These are phyloP conservation scores for Sanderia malayensis DNA, from an alignment of 30 jellyfish, hydroid and myxozoan species.

Conservation along the genomic window DNA sequence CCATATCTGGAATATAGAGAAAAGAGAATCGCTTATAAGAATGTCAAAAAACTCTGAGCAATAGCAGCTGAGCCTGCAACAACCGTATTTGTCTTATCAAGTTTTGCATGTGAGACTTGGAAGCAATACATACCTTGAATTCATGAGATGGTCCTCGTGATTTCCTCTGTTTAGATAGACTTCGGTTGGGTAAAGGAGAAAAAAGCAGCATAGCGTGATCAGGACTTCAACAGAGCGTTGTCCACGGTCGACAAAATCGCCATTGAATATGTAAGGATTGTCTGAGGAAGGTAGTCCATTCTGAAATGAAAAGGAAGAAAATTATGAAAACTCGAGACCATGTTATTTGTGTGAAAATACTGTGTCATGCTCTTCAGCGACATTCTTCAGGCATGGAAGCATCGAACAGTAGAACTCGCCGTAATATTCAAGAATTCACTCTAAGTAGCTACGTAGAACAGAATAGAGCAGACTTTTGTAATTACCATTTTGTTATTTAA, in stretches of 20 bases:
- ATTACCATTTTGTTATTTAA: neutral
- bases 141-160: slow-evolving; percentile 69
- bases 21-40: too few species aligned
- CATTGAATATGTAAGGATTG: slow-evolving; percentile 79
- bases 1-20: too few species aligned
- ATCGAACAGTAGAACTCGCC: neutral
- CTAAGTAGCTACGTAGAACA: neutral
- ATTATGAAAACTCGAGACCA: neutral
- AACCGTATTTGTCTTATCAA: slow-evolving; percentile 36
- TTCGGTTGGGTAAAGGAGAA: slow-evolving; percentile 62
- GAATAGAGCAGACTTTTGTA: neutral
- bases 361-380: neutral
- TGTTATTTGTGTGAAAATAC: neutral
- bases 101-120: slow-evolving; percentile 74
- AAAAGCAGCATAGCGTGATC: slow-evolving; percentile 60
- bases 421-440: neutral
- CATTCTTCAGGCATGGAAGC: neutral
- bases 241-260: slow-evolving; percentile 85
- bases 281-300: slow-evolving; percentile 79
- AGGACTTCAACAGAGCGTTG: slow-evolving; percentile 64
- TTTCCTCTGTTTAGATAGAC: slow-evolving; percentile 70
- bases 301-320: slow-evolving; percentile 3
- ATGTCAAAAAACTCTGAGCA: too few species aligned
- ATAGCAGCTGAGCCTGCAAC: too few species aligned
- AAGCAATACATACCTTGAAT: slow-evolving; percentile 61